A percentile compares a stretch with the other conserved stretches of the same genome.
Evolutionary conservation across 2,888 invertebrate genomes (phyloP).

Genomic region (Exephanes ischioxanthus): DNA sequence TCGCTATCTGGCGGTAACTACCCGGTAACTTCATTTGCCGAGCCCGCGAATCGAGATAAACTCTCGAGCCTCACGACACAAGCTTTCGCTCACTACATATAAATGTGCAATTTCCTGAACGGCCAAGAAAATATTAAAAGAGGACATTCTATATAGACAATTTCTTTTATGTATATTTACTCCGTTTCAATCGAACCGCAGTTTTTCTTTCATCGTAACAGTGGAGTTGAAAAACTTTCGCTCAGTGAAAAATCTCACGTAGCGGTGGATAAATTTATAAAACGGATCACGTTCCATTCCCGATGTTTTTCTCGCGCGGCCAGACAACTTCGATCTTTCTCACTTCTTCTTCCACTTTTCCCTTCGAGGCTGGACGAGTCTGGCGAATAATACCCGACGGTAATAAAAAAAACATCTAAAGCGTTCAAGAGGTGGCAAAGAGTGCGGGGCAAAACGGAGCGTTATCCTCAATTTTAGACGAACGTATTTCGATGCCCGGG

Average conservation of each 20-base stretch:
- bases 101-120: conserved; percentile 16
- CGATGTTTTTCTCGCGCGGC: conserved; percentile 5
- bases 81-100: neutral
- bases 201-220: conserved; percentile 5
- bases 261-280: conserved; percentile 31
- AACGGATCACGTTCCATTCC: conserved; percentile 42
- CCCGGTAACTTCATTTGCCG: conserved; percentile 10
- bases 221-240: conserved; percentile 16
- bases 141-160: neutral
- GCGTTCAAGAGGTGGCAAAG: neutral
- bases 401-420: neutral
- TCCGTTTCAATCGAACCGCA: neutral
- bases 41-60: neutral
- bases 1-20: neutral
- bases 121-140: neutral
- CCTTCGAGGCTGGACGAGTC: neutral
- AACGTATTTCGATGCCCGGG: neutral
- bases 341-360: neutral
- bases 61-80: neutral
- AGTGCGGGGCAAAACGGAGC: neutral
- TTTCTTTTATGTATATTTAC: neutral
- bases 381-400: neutral
- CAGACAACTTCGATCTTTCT: neutral
- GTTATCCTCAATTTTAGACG: neutral
- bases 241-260: conserved; percentile 37